Evolutionary conservation across 2,113 vertebrate species (phyloP).

Genomic region (Callorhinus ursinus): DNA sequence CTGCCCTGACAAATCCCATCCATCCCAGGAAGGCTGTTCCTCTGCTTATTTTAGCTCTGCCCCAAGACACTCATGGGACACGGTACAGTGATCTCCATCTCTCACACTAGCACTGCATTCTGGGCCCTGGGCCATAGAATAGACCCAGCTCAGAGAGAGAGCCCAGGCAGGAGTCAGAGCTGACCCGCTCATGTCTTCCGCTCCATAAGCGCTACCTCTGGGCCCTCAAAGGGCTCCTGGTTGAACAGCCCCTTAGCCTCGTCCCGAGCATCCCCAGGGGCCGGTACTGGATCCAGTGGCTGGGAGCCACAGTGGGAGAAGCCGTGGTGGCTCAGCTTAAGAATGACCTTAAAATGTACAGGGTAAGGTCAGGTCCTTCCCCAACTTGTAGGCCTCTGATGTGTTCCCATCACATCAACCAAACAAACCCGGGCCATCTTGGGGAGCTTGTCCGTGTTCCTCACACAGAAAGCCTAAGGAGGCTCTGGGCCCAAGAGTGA

Average conservation of each 20-base stretch:
- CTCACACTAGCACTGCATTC: not conserved
- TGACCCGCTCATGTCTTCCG: not conserved
- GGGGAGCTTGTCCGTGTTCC: not conserved
- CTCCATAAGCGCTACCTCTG: not conserved
- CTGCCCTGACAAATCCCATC: not conserved
- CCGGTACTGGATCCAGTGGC: not conserved
- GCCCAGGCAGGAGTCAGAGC: not conserved
- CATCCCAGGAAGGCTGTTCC: not conserved
- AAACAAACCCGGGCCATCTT: not conserved
- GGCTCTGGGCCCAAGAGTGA: not conserved
- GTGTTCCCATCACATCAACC: not conserved
- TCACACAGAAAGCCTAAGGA: not conserved
- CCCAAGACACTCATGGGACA: not conserved
- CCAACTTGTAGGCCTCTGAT: not conserved
- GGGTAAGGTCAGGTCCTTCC: not conserved
- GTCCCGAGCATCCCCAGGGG: not conserved
- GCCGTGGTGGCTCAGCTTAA: not conserved
- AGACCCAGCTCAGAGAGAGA: not conserved
- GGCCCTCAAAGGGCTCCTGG: not conserved
- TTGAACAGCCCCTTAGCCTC: not conserved
- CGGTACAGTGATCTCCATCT: not conserved
- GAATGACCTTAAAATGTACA: slow-evolving; percentile 4
- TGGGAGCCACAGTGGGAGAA: not conserved
- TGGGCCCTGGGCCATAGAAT: not conserved
- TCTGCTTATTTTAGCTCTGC: slow-evolving; percentile 16